These are phyloP conservation scores for Dysmachus trigonus DNA, from an alignment of 2,888 invertebrate genomes.

Conservation along the genomic window DNA sequence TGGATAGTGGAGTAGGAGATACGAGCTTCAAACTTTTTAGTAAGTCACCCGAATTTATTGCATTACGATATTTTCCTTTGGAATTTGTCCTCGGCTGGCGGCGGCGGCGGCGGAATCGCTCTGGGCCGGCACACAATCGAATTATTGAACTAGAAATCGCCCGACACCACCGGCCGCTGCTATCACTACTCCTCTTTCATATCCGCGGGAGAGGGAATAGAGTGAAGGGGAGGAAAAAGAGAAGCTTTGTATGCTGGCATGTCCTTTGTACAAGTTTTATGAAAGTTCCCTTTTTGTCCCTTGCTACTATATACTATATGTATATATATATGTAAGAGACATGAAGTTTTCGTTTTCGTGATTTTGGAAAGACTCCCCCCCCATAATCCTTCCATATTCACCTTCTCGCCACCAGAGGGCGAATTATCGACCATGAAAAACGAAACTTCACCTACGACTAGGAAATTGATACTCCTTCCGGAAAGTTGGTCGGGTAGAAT, in stretches of 20 bases:
- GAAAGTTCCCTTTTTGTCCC: slow-evolving; percentile 13
- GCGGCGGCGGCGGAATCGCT: neutral
- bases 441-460: neutral
- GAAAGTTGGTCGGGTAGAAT: neutral
- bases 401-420: neutral
- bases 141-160: slow-evolving; percentile 20
- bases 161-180: neutral
- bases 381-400: neutral
- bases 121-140: neutral
- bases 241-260: neutral
- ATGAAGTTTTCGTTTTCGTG: slow-evolving; percentile 22
- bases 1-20: slow-evolving; percentile 29
- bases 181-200: neutral
- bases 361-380: neutral
- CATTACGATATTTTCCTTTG: slow-evolving; percentile 35
- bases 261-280: slow-evolving; percentile 31
- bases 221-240: neutral
- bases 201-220: neutral
- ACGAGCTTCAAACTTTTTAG: slow-evolving; percentile 41
- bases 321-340: slow-evolving; percentile 21
- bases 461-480: slow-evolving; percentile 7
- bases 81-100: no score
- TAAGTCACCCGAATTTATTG: slow-evolving; percentile 41
- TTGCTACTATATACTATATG: no score
- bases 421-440: slow-evolving; percentile 20